Evolutionary conservation across 2,888 invertebrate genomes (phyloP).

Genomic region (Galeruca laticollis): DNA sequence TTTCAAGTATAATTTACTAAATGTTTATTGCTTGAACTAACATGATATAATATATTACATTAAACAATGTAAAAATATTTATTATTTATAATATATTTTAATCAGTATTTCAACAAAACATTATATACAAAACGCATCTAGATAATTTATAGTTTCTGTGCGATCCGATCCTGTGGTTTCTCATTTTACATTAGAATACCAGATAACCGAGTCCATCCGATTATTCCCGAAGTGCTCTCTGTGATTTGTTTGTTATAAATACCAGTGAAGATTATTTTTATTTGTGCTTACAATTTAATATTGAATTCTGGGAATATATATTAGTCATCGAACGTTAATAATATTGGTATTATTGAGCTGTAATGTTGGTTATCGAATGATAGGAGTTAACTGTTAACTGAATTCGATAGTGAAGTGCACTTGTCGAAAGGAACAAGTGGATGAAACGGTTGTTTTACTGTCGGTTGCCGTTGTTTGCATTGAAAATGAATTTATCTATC

Average conservation of each 20-base stretch:
- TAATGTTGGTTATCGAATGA: conserved; percentile 7
- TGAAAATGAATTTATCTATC: neutral
- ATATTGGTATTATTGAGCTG: neutral
- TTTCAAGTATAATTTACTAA: too few species aligned
- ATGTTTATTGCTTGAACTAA: too few species aligned
- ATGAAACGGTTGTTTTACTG: neutral
- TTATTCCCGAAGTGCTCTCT: conserved; percentile 9
- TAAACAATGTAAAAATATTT: too few species aligned
- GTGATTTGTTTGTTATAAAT: neutral
- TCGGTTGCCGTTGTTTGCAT: neutral
- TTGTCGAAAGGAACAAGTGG: conserved; percentile 6
- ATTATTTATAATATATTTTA: too few species aligned
- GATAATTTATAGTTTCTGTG: neutral
- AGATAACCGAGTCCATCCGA: conserved; percentile 6
- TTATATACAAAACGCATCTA: neutral
- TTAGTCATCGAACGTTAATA: neutral
- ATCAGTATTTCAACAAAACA: too few species aligned
- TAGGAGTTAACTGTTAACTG: conserved; percentile 12
- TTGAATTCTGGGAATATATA: neutral
- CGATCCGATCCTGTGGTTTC: neutral
- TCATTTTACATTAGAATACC: conserved; percentile 13
- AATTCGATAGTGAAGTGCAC: conserved; percentile 12
- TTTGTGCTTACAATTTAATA: neutral
- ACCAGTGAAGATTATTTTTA: conserved; percentile 4
- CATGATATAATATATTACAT: too few species aligned